Evolutionary conservation across 2,113 vertebrate species (phyloP).

Genomic region (Etia nguti): DNA sequence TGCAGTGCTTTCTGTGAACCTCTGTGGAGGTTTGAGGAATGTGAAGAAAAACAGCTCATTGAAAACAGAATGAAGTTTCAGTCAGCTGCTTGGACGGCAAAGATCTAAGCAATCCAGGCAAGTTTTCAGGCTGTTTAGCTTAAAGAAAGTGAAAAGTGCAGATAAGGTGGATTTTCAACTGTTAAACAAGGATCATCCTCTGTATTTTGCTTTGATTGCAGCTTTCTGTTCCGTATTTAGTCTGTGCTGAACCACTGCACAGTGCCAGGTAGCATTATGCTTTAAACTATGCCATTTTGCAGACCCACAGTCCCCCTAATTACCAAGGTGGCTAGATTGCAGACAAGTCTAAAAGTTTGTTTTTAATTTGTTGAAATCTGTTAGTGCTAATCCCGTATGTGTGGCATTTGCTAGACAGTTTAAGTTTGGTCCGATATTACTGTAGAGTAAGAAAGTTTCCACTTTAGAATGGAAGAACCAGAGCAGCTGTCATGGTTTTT

Average conservation of each 20-base stretch:
- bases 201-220: background rate
- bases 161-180: background rate
- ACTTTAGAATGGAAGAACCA: conserved; percentile 5
- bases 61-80: conserved; percentile 2
- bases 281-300: background rate
- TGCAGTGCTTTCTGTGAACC: background rate
- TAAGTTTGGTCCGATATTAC: background rate
- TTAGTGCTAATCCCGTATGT: background rate
- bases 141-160: background rate
- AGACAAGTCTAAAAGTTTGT: background rate
- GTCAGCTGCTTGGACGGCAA: background rate
- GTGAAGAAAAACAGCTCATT: background rate
- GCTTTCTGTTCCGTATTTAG: background rate
- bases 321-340: background rate
- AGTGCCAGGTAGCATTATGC: background rate
- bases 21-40: background rate
- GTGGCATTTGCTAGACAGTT: background rate
- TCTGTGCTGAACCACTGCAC: background rate
- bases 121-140: background rate
- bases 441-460: background rate
- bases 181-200: background rate
- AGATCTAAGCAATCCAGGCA: background rate
- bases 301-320: background rate
- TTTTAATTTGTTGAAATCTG: background rate
- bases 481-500: background rate